A percentile compares a stretch with the other conserved stretches of the same genome.
Evolutionary conservation across 2,113 vertebrate genomes (phyloP).

Genomic region (Rattus rattus): DNA sequence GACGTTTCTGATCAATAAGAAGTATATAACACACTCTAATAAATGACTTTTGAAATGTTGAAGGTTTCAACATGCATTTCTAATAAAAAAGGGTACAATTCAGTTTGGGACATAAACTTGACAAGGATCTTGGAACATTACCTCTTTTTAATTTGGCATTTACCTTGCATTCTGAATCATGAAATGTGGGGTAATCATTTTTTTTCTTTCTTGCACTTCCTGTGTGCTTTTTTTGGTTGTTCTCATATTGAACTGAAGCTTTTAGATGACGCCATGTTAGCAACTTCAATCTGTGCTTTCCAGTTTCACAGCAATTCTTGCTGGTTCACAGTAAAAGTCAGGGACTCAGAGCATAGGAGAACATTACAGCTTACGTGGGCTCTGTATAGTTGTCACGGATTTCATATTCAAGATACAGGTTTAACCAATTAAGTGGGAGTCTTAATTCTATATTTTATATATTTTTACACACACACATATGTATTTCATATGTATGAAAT

Average conservation of each 20-base stretch:
- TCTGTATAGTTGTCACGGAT: neutral
- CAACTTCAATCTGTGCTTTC: neutral
- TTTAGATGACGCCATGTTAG: neutral
- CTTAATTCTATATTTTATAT: neutral
- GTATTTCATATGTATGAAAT: neutral
- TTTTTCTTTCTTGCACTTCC: neutral
- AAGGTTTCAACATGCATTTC: neutral
- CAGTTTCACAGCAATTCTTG: neutral
- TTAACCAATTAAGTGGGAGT: neutral
- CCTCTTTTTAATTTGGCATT: slow-evolving; percentile 11
- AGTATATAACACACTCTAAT: neutral
- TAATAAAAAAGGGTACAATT: neutral
- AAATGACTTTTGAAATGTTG: neutral
- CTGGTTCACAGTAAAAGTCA: neutral
- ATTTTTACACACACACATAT: too few species aligned
- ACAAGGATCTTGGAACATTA: neutral
- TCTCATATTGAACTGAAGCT: neutral
- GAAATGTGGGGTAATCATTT: neutral
- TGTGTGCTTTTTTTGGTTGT: slow-evolving; percentile 3
- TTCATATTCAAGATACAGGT: neutral
- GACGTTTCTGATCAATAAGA: neutral
- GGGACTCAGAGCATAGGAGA: neutral
- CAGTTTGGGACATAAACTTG: neutral
- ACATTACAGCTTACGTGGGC: neutral
- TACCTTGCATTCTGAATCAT: neutral